Evolutionary conservation across 1,140 invertebrate genomes (phyloP).

Genomic region (Drosophila oshimai): DNA sequence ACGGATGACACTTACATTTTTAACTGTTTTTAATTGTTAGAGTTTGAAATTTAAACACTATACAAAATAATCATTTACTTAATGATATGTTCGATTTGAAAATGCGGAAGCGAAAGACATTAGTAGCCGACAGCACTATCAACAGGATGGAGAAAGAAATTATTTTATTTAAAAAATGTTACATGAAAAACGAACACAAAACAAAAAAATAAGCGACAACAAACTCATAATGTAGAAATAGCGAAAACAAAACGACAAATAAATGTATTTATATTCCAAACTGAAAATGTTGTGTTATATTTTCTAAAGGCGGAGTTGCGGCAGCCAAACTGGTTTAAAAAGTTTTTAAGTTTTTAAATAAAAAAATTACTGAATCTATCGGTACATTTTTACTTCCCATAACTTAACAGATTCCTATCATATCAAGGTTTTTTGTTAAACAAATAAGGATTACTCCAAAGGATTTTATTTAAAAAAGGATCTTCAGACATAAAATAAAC

Average conservation of each 20-base stretch:
- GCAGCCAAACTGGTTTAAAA: rapidly evolving
- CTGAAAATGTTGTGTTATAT: constrained; percentile 2
- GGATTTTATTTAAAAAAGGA: too few relatives aligned
- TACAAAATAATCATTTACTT: constrained; percentile 62
- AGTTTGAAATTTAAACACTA: constrained; percentile 69
- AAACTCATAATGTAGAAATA: constrained; percentile 75
- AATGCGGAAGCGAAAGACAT: constrained; percentile 59
- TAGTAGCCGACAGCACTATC: constrained; percentile 38
- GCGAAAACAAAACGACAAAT: constrained; percentile 70
- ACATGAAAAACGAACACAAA: constrained; percentile 54
- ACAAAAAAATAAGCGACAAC: constrained; percentile 28
- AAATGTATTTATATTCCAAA: constrained; percentile 80
- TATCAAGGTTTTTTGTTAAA: too few relatives aligned
- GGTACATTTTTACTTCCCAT: too few relatives aligned
- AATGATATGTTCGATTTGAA: constrained; percentile 65
- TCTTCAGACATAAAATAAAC: too few relatives aligned
- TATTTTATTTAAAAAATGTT: constrained; percentile 80
- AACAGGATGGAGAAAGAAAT: constrained; percentile 52
- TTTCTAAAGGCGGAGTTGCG: too few relatives aligned
- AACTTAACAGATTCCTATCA: too few relatives aligned
- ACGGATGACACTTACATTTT: constrained; percentile 61
- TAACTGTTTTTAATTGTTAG: constrained; percentile 81
- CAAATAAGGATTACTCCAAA: too few relatives aligned
- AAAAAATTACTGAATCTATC: too few relatives aligned
- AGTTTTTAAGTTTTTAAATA: neutral